Evolutionary conservation across 2,888 invertebrate species (phyloP), one percentile per base, ranked within the genome.

Genomic region (Sinhomidia bicolor): DNA sequence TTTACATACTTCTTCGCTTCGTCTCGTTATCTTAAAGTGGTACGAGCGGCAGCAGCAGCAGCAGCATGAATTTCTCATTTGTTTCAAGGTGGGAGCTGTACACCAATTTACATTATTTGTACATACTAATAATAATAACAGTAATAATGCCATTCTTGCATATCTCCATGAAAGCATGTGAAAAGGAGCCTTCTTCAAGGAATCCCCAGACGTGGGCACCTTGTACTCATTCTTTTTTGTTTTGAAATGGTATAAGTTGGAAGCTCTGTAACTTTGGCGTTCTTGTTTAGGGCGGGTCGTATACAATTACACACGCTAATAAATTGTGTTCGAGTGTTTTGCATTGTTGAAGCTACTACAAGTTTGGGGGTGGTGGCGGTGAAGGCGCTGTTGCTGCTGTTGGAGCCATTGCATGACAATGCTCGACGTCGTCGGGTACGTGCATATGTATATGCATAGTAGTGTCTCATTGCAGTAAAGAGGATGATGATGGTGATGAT

Each of bases 241-340:
- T 32, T 23, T 1, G 14, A 26, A 23, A 54, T 4, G 14, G n/a
- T 14, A 36, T 17, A 36, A 36, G 5, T 7, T 44, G 4, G 32
- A 71, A 71, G 20, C 17, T 41, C 9, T 17, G 4, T 57, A 71
- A 76, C 51, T 14, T 71, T 57, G 14, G 76, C 76, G 82, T 87
- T 81, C 60, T 83, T 83, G 36, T 44, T 47, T 88, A 54, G 88
- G 88, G 88, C 68, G 88, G 85, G 57, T 29, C 87, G 26, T 44
- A 26, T 71, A 74, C 74, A 74, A 74, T 26, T 74, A 47, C 44
- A 74, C 44, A 47, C 62, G 47, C n/a, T 36, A 44, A 84, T 88
- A 83, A 83, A 78, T 88, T 83, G 83, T 88, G 78, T 78, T 76
- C 81, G 74, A 71, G 62, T 60, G 62, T 60, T 78, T 54, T 60